These are phyloP conservation scores for Yoshiicerus persimilis DNA, from an alignment of 1,140 invertebrate species.

Conservation along the genomic window DNA sequence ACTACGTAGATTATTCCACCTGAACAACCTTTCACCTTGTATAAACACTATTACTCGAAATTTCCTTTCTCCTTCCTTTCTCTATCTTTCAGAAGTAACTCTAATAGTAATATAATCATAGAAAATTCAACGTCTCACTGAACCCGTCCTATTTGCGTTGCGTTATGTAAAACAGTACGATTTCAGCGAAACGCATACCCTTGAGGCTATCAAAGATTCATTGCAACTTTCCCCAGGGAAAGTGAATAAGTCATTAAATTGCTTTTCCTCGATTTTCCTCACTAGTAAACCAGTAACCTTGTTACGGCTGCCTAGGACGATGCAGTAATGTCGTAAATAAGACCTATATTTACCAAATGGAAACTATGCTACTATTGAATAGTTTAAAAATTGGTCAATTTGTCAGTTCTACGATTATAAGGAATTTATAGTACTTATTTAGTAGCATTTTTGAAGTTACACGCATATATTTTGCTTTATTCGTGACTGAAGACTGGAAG, in stretches of 20 bases:
- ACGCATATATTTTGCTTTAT: too few relatives aligned
- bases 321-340: too few relatives aligned
- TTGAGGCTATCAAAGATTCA: not conserved
- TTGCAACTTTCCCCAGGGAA: not conserved
- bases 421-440: too few relatives aligned
- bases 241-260: not conserved
- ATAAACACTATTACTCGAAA: not conserved
- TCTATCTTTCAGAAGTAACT: too few relatives aligned
- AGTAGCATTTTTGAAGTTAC: too few relatives aligned
- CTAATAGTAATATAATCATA: not conserved
- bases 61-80: not conserved
- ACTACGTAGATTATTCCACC: not conserved
- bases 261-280: not conserved
- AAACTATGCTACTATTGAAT: too few relatives aligned
- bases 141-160: not conserved
- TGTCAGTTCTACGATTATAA: too few relatives aligned
- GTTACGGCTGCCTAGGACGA: too few relatives aligned
- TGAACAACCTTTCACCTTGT: not conserved
- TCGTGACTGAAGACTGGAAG: not conserved
- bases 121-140: not conserved
- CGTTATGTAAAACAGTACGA: not conserved
- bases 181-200: not conserved
- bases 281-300: too few relatives aligned
- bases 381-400: too few relatives aligned
- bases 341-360: too few relatives aligned